Conservation (phyloP, 2,888 invertebrate genomes). For the Seira musarum region DNA sequence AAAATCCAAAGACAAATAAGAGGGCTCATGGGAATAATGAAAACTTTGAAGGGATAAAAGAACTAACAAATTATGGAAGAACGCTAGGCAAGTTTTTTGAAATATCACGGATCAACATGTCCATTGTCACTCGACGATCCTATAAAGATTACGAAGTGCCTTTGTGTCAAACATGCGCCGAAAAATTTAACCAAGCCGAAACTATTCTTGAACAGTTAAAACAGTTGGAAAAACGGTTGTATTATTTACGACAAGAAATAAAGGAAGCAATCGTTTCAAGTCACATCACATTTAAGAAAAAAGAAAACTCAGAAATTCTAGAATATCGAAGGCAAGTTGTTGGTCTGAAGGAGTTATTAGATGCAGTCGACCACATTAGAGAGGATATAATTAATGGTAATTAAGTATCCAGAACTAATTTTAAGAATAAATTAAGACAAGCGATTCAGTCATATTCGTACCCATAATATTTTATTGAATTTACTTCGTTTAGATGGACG, state of each 20-base stretch:
- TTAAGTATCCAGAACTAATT: no score
- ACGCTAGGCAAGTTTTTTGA: conserved; percentile 44
- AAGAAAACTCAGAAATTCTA: conserved; percentile 34
- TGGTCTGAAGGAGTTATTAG: conserved; percentile 31
- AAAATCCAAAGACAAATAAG: conserved; percentile 19
- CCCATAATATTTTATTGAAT: no score
- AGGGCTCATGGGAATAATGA: neutral
- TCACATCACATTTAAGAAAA: conserved; percentile 29
- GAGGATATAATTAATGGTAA: conserved; percentile 55
- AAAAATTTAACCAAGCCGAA: conserved; percentile 33
- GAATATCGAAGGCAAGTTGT: conserved; percentile 29
- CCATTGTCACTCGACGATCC: conserved; percentile 44
- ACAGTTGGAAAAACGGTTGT: conserved; percentile 38
- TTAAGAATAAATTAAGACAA: no score
- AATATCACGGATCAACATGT: conserved; percentile 49
- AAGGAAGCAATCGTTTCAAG: conserved; percentile 45
- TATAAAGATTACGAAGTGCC: conserved; percentile 44
- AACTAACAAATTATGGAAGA: conserved; percentile 17
- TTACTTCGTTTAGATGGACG: no score
- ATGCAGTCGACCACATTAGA: conserved; percentile 41
- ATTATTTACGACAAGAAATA: conserved; percentile 36
- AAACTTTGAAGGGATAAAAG: no score
- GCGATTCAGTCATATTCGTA: no score
- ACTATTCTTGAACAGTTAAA: conserved; percentile 33
- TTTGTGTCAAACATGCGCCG: conserved; percentile 30